Conservation (phyloP, 2,113 vertebrate genomes). For the Gymnorhina tibicen region DNA sequence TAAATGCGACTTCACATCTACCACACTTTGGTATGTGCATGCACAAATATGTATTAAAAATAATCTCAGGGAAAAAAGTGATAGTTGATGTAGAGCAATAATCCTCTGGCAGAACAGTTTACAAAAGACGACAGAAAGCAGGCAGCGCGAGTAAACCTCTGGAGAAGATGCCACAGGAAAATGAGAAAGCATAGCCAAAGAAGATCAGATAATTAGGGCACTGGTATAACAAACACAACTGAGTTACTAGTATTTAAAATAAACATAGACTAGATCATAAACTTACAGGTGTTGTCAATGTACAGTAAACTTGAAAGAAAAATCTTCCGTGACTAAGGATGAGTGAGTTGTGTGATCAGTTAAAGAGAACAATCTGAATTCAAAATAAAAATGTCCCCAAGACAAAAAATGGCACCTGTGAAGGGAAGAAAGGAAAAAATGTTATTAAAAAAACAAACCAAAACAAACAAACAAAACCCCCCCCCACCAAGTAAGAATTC, state of each 20-base stretch:
- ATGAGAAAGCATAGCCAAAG: background rate
- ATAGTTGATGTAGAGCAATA: background rate
- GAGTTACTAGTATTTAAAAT: background rate
- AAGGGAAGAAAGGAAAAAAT: background rate
- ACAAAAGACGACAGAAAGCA: background rate
- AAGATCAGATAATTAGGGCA: background rate
- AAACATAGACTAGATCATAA: background rate
- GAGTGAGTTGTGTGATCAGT: background rate
- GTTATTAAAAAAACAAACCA: rapidly evolving
- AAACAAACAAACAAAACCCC: background rate
- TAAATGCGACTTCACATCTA: background rate
- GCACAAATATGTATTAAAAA: background rate
- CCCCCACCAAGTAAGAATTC: background rate
- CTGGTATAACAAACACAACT: background rate
- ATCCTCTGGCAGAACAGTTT: background rate
- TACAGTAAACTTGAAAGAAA: background rate
- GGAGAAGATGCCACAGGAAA: background rate
- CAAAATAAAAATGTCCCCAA: background rate
- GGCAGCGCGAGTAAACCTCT: background rate
- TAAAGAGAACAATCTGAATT: background rate
- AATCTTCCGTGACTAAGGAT: background rate
- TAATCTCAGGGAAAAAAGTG: background rate
- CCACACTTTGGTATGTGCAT: background rate
- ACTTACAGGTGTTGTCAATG: background rate
- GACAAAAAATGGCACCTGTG: background rate